Base-by-base conservation (phyloP, 1,140 invertebrate species). In the Lordiphosa collinella region DNA sequence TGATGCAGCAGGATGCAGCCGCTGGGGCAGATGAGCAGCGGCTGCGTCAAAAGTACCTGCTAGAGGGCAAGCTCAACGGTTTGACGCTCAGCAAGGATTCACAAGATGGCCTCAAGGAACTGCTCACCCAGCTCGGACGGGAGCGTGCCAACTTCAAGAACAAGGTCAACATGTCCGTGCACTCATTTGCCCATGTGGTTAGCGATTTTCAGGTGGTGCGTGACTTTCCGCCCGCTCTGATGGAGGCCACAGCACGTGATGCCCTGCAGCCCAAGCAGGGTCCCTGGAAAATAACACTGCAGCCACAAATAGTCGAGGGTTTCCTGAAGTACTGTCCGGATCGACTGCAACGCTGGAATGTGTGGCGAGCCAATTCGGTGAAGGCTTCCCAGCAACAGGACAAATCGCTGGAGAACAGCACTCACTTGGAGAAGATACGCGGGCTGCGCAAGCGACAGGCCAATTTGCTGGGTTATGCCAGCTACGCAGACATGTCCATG, bases 401-500 rank as follows among this genome's bases (percentile, higher is more conserved):
- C 8, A 92, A 91, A 66, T 89, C 92, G 3, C 71, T 95, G 3
- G 93, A 93, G 79, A 96, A 95, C 47, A 94, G 94, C 82, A 90
- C 92, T 8, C 88, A 93, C 65, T 88, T 98, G 46, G 95, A 97
- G 88, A 92, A 95, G 75, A 94, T 98, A 38, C 90, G 96, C 31
- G 86, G 72, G 31, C 80, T 92, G 37, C 93, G 95, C 80, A 88
- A 86, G 18, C 92, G 94, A 40, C 92, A 95, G 79, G 96, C 96
- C 0, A 90, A 93, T 73, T 62, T 94, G 13, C 90, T 98, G 40
- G 96, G 96, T 0, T 98, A 93, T 88, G 90, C 94, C 44, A 93
- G 91, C 55, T 98, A 91, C 90, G 93, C 92, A 0, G 93, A 97
- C 25, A 93, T 98, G 93, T 96, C 94, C 25, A 96, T 98, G 95